Percentiles rank a stretch among this genome's conserved stretches.
Evolutionary conservation across 2,113 vertebrate genomes (phyloP).

Genomic region (Mohoua ochrocephala): DNA sequence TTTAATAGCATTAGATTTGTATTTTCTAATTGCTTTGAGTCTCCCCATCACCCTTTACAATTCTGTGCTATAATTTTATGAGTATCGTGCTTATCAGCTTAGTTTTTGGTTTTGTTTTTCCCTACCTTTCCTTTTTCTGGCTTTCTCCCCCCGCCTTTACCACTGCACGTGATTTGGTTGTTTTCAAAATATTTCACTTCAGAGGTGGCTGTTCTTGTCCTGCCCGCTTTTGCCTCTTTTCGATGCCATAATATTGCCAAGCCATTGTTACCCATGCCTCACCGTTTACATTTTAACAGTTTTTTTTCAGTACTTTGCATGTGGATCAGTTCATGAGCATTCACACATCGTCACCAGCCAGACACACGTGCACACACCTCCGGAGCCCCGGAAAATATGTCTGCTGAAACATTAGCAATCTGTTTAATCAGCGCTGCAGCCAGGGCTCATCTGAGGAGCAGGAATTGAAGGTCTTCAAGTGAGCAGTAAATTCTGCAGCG

Average conservation of each 20-base stretch:
- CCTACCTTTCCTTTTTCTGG: background rate
- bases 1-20: background rate
- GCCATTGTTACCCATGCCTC: background rate
- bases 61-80: background rate
- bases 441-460: slow-evolving; percentile 18
- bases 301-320: background rate
- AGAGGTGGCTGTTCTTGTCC: slow-evolving; percentile 17
- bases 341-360: background rate
- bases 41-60: background rate
- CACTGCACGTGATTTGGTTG: background rate
- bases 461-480: background rate
- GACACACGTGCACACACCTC: background rate
- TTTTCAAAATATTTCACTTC: slow-evolving; percentile 10
- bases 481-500: background rate
- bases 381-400: slow-evolving; percentile 19
- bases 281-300: background rate
- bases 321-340: slow-evolving; percentile 33
- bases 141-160: background rate
- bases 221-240: background rate
- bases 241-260: slow-evolving; percentile 27
- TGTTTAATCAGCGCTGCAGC: slow-evolving; percentile 42
- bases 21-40: background rate
- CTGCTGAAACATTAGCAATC: slow-evolving; percentile 48
- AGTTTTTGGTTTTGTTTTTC: background rate
- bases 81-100: background rate